Evolutionary conservation across 2,888 invertebrate genomes (phyloP).

Genomic region (Marasmarcha lunaedactyla): DNA sequence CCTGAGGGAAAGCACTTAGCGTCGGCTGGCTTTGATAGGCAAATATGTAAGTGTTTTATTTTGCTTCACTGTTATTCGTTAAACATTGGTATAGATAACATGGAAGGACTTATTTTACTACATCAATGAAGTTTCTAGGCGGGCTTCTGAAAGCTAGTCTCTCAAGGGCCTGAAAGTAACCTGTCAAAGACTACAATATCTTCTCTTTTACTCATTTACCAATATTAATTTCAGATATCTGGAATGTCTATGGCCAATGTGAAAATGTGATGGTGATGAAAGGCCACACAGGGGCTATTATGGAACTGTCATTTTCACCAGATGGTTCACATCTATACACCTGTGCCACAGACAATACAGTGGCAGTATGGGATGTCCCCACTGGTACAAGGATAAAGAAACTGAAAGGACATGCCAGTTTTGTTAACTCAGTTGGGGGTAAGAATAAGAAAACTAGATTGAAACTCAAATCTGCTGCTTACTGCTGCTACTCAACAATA

Average conservation of each 20-base stretch:
- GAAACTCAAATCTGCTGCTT: no score
- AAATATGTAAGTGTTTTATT: conserved; percentile 93
- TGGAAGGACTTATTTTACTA: no score
- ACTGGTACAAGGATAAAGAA: conserved; percentile 90
- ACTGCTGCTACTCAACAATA: no score
- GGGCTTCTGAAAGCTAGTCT: no score
- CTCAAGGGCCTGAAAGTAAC: no score
- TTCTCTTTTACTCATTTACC: no score
- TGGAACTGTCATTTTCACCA: conserved; percentile 91
- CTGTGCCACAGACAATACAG: conserved; percentile 93
- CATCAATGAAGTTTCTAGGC: no score
- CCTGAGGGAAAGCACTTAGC: conserved; percentile 96
- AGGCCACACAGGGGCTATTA: conserved; percentile 95
- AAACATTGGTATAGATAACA: not conserved
- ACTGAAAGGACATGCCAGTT: conserved; percentile 84
- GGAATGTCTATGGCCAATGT: conserved; percentile 98
- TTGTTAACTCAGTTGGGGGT: conserved; percentile 80
- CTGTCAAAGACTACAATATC: no score
- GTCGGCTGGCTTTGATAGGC: conserved; percentile 94
- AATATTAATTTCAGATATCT: conserved; percentile 85
- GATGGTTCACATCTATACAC: conserved; percentile 89
- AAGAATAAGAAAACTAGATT: no score
- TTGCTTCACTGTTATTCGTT: no score
- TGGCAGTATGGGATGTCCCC: conserved; percentile 95
- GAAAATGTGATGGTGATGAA: conserved; percentile 94